Conservation (phyloP, 2,113 vertebrate species). For the Fregata magnificens region DNA sequence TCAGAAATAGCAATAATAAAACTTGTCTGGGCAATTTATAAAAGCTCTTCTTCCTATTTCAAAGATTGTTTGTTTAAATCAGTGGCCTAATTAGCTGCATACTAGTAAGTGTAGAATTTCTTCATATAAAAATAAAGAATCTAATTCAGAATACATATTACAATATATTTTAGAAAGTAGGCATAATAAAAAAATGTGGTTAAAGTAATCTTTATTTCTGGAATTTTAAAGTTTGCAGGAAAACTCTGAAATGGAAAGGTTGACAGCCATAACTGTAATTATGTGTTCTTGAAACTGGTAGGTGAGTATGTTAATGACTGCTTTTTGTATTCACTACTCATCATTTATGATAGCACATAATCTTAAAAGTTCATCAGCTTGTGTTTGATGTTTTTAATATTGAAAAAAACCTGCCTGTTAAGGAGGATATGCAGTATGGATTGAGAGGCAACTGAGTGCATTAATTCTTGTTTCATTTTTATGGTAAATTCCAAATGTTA, state of each 20-base stretch:
- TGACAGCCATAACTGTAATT: not conserved
- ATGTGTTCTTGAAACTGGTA: not conserved
- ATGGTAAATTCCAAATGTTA: not conserved
- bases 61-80: not conserved
- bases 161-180: not conserved
- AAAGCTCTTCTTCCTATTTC: not conserved
- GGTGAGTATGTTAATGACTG: not conserved
- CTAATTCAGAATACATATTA: not conserved
- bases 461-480: not conserved
- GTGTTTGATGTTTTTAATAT: not conserved
- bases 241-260: not conserved
- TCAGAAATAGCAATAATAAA: not conserved
- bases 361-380: not conserved
- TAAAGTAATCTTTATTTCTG: not conserved
- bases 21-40: not conserved
- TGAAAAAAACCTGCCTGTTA: accelerated
- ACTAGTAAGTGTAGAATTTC: not conserved
- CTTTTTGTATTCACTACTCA: not conserved
- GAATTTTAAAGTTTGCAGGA: not conserved
- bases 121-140: not conserved
- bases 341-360: not conserved
- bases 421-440: not conserved
- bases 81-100: not conserved
- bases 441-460: not conserved
- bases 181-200: not conserved